Percentiles rank a stretch among this genome's conserved stretches.
Evolutionary conservation across 2,888 invertebrate species (phyloP).

Genomic region (Polia nebulosa): DNA sequence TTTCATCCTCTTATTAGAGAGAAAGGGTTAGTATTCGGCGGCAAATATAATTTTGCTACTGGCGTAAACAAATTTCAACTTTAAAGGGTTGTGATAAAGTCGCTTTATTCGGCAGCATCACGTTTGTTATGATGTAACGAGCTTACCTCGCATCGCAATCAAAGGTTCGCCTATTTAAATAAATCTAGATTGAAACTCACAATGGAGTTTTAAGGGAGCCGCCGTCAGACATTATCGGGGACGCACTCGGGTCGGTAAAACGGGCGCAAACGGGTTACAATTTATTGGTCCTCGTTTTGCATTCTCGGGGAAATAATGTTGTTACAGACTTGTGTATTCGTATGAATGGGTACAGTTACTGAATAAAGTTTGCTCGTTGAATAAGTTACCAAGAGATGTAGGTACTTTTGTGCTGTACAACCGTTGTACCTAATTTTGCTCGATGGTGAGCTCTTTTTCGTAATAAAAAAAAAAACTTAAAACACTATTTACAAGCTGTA

Average conservation of each 20-base stretch:
- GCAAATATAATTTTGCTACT: conserved; percentile 57
- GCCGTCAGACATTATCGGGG: conserved; percentile 65
- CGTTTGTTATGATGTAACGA: conserved; percentile 76
- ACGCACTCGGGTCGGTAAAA: conserved; percentile 54
- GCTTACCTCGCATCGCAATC: conserved; percentile 85
- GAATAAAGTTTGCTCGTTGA: conserved; percentile 21
- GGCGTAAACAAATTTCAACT: conserved; percentile 68
- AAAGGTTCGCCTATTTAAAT: conserved; percentile 88
- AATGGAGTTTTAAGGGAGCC: conserved; percentile 78
- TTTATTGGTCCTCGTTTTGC: conserved; percentile 54
- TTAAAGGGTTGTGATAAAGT: conserved; percentile 62
- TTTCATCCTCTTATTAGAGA: conserved; percentile 88
- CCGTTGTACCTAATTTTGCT: background rate
- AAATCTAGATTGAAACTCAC: conserved; percentile 86
- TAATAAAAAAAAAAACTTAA: background rate
- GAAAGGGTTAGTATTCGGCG: conserved; percentile 81
- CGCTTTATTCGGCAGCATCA: conserved; percentile 50
- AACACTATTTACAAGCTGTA: background rate
- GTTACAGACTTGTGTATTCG: conserved; percentile 44
- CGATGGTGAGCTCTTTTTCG: no score
- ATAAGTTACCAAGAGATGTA: conserved; percentile 2
- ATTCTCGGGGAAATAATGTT: conserved; percentile 49
- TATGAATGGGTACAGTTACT: conserved; percentile 17
- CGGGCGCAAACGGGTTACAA: conserved; percentile 53
- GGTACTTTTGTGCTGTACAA: background rate